Base-by-base conservation (phyloP, 2,888 invertebrate genomes). In the Carcina quercana region DNA sequence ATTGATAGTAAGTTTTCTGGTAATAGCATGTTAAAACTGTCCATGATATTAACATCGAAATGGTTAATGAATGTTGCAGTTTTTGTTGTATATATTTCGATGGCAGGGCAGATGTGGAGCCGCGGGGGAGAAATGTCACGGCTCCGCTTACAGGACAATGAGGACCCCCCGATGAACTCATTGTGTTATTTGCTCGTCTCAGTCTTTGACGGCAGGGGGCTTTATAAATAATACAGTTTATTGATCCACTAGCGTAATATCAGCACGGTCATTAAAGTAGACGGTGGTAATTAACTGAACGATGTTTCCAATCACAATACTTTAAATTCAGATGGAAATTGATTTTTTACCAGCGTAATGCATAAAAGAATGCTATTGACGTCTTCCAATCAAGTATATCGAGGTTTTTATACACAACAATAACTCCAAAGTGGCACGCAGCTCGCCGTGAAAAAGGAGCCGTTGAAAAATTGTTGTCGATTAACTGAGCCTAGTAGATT, bases 51-150 rank as follows among this genome's bases (percentile, higher is more conserved):
- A 37, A 34, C 30, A 36, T 35, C 30, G 34, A 41, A 42, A 43
- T 34, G 38, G 37, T 43, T 58, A 51, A 55, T 54, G 53, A 49
- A 48, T 44, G 43, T 44, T 46, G 43, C 33, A 36, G 45, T 54
- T 62, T 53, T 65, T 59, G 57, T 62, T 54, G 46, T 53, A 48
- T 49, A 43, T 48, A 44, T 50, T 43, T 47, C 52, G 61, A 64
- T 53, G 53, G 57, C 45, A 32, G 43, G 50, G 64, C 71, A 70
- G 72, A 62, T 68, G 74, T 49, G 51, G 38, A 58, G 53, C 59
- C 50, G 50, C 49, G 53, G 63, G 75, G 68, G 63, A 59, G 57
- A 64, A 60, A 70, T 69, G 67, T 70, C 74, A 68, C 51, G 53
- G 47, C 45, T 52, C 47, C 49, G 57, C 45, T 61, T 51, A 41